Evolutionary conservation across 1,140 invertebrate species (phyloP), one percentile per base, ranked within the genome.

Genomic region (Wasmannia auropunctata): DNA sequence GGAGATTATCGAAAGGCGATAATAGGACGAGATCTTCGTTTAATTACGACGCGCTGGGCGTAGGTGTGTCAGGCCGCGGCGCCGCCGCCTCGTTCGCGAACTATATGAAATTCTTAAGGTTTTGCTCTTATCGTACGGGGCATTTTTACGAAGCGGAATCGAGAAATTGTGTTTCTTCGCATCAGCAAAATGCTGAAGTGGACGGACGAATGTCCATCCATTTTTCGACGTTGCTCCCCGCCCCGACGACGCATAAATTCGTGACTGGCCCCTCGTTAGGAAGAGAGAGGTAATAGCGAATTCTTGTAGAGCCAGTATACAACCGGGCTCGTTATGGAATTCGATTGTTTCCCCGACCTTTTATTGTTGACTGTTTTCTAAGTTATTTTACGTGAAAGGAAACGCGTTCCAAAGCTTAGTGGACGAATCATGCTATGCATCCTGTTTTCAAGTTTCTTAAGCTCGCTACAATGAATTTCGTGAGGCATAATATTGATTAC

Each of bases 261-360:
- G 56, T 75, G n/a, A 79, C 88, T 86, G 88, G 74, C 85, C 79
- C 85, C 91, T 92, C 88, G 90, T 92, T 92, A 92, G 88, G 56
- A n/a, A 43, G 37, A 67, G 11, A 67, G 70, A 74, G 77, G 86
- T 87, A 91, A 92, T 84, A 69, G 86, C 56, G 63, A 86, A 77
- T 89, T 86, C 67, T 79, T 22, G 60, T 77, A 85, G 49, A 87
- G 67, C 22, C n/a, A 49, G 46, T 86, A 90, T 89, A 49, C 60
- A 43, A 34, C 76, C 10, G 54, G 14, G 60, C 62, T 65, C n/a
- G 31, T 58, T 60, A 75, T 62, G 62, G 70, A 58, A 51, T 77
- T 58, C 83, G 67, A 90, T 90, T 91, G 88, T 91, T 89, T 86
- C 81, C 28, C 46, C 75, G 70, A 77, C 60, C 67, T 75, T 40